Conservation (phyloP, 2,888 invertebrate species). For the Limnephilus rhombicus region DNA sequence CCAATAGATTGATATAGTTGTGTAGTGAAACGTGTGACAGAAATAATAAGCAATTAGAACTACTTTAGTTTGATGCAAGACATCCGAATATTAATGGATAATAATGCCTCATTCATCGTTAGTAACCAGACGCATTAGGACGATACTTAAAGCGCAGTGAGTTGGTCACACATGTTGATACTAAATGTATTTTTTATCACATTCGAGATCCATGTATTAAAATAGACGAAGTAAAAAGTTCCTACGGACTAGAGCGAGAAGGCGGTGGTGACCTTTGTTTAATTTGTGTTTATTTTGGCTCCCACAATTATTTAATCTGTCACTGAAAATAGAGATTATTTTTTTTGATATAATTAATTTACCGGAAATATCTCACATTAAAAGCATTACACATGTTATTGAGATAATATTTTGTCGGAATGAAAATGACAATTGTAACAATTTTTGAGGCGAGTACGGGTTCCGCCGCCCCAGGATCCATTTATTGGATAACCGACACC, state of each 20-base stretch:
- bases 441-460: no score
- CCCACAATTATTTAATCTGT: neutral
- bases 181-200: conserved; percentile 43
- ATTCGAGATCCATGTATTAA: conserved; percentile 14
- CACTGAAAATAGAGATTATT: neutral
- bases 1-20: neutral
- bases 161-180: conserved; percentile 33
- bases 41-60: neutral
- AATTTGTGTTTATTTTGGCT: conserved; percentile 40
- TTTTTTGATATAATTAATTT: neutral
- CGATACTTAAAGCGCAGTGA: neutral
- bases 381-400: neutral
- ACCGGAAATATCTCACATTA: neutral
- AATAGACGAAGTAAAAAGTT: conserved; percentile 29
- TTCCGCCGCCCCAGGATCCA: no score
- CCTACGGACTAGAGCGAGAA: neutral
- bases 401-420: neutral
- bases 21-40: neutral
- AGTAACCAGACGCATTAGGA: conserved; percentile 1
- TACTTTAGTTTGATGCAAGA: neutral
- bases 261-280: conserved; percentile 34
- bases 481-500: no score
- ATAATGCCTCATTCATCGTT: neutral
- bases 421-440: neutral
- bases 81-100: neutral